phyloP scores from a whole-genome alignment of 2,797 vertebrate genomes.

The Alca torda region DNA sequence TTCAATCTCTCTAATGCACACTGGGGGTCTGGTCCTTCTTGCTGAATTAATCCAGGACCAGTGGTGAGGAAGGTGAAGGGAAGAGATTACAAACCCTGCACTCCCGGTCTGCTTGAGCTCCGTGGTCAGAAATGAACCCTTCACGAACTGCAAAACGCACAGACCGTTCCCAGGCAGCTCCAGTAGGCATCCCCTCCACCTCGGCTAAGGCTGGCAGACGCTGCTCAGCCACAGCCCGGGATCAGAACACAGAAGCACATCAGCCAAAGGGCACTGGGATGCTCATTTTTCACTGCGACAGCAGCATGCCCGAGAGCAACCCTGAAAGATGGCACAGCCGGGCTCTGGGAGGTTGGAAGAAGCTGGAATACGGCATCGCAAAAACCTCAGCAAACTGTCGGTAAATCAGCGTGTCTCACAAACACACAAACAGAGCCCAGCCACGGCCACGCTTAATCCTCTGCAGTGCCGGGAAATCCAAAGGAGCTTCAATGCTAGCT shows the following conservation, averaged over 20 bases:
- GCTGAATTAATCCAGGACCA: background rate
- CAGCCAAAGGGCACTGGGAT: background rate
- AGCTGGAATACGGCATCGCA: background rate
- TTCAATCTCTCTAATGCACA: background rate
- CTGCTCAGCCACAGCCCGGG: background rate
- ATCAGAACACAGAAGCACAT: background rate
- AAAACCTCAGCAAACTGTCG: background rate
- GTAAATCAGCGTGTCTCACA: background rate
- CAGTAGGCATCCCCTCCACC: background rate
- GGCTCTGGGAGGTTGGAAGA: background rate
- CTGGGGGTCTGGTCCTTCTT: background rate
- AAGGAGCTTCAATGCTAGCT: background rate
- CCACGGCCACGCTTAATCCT: background rate
- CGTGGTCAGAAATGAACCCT: background rate
- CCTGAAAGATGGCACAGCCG: background rate
- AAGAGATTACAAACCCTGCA: background rate
- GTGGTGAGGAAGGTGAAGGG: background rate
- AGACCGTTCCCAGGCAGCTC: background rate
- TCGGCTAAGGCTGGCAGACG: background rate
- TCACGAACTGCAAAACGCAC: background rate
- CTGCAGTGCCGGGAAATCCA: background rate
- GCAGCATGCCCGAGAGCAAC: background rate
- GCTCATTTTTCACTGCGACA: background rate
- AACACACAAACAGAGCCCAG: background rate
- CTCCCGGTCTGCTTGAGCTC: background rate